These are phyloP conservation scores for Platyura marginata DNA, from an alignment of 1,140 invertebrate species.

Conservation along the genomic window DNA sequence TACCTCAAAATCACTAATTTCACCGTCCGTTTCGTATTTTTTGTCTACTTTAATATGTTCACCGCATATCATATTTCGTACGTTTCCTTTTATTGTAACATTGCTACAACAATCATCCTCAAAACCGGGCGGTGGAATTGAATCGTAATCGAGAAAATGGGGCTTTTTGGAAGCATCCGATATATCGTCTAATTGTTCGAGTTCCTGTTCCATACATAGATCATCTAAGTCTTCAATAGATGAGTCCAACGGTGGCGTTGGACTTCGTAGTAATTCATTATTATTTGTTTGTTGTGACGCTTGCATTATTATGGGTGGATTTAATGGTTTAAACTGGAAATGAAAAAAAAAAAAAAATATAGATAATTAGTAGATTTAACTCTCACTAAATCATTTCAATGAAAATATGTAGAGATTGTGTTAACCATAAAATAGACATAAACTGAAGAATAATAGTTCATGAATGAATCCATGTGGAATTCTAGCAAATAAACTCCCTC, in stretches of 20 bases:
- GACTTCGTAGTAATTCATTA: neutral
- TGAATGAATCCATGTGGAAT: no score
- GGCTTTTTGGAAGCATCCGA: conserved; percentile 17
- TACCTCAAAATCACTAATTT: conserved; percentile 21
- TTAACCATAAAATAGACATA: no score
- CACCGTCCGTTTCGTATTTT: conserved; percentile 21
- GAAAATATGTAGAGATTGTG: no score
- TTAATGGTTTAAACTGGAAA: no score
- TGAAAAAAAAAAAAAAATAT: no score
- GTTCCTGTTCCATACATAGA: neutral
- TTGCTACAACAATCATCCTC: conserved; percentile 25
- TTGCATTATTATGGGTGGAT: no score
- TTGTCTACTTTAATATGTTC: conserved; percentile 22
- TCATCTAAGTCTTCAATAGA: neutral
- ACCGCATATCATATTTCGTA: conserved; percentile 5
- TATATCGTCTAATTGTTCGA: neutral
- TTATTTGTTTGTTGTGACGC: neutral
- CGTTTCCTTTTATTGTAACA: neutral
- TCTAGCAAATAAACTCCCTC: no score
- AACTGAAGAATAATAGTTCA: no score
- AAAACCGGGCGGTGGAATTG: conserved; percentile 26
- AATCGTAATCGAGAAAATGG: conserved; percentile 38
- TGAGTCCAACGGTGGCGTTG: neutral
- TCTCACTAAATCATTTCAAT: no score
- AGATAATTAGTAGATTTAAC: no score